Conservation (phyloP, 2,113 vertebrate species). For the Xiphias gladius region DNA sequence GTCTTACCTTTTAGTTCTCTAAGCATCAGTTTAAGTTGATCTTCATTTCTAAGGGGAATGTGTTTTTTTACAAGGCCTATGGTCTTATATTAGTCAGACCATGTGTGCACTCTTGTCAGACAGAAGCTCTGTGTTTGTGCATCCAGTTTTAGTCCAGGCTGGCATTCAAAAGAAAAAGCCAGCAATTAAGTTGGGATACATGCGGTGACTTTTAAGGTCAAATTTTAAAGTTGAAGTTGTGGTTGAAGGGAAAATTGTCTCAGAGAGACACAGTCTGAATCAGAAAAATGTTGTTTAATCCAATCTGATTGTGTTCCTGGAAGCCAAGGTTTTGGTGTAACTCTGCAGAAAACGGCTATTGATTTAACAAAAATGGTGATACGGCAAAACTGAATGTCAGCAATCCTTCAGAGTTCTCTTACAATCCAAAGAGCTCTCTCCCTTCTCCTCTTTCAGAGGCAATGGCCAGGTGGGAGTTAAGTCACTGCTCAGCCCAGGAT, state of each 20-base stretch:
- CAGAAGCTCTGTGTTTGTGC: not conserved
- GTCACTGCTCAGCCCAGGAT: constrained; percentile 50
- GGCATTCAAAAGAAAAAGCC: constrained; percentile 2
- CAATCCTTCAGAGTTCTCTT: constrained; percentile 39
- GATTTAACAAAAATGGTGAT: constrained; percentile 6
- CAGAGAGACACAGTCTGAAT: not conserved
- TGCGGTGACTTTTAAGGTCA: not conserved
- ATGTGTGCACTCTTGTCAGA: not conserved
- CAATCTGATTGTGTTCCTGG: not conserved
- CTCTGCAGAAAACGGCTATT: not conserved
- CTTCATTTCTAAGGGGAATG: not conserved
- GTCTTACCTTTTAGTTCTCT: not conserved
- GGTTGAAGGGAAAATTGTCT: not conserved
- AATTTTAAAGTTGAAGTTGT: not conserved
- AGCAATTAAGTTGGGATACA: not conserved
- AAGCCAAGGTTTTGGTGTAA: not conserved
- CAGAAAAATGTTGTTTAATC: not conserved
- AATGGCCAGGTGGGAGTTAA: constrained; percentile 63
- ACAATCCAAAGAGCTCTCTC: constrained; percentile 44
- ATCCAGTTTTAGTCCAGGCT: not conserved
- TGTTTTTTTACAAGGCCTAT: not conserved
- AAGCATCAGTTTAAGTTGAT: not conserved
- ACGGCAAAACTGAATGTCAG: constrained; percentile 36
- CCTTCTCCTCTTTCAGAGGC: constrained; percentile 38
- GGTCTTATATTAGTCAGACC: constrained; percentile 4